Percentiles rank a stretch among this genome's conserved stretches.
These are phyloP conservation scores for Palythoa grandiflora DNA, from an alignment of 92 coral and sea anemone genomes.

Conservation along the genomic window DNA sequence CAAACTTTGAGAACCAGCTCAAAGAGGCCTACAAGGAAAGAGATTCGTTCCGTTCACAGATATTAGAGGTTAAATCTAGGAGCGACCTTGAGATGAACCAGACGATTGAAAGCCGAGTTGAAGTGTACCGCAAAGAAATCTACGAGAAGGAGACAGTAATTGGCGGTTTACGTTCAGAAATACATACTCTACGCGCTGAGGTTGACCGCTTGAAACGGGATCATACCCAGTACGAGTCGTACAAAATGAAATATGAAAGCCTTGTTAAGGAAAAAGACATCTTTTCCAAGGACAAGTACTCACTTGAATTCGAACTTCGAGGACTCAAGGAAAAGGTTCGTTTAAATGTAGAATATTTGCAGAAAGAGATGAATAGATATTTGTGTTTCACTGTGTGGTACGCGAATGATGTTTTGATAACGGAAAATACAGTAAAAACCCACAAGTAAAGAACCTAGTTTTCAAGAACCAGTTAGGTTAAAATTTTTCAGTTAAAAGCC, in stretches of 20 bases:
- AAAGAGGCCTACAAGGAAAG: slow-evolving; percentile 51
- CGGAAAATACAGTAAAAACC: too few species aligned
- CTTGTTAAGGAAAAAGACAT: slow-evolving; percentile 51
- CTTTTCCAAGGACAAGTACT: slow-evolving; percentile 27
- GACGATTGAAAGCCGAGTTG: slow-evolving; percentile 58
- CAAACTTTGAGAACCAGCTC: slow-evolving; percentile 35
- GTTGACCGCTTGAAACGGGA: slow-evolving; percentile 55
- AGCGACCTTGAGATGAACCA: slow-evolving; percentile 50
- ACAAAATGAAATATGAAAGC: slow-evolving; percentile 51
- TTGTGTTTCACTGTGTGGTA: too few species aligned
- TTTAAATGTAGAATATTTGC: not conserved
- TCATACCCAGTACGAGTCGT: slow-evolving; percentile 51
- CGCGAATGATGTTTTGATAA: too few species aligned
- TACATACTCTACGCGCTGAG: slow-evolving; percentile 29
- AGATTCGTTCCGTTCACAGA: slow-evolving; percentile 53
- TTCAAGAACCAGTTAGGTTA: too few species aligned
- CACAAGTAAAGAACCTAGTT: too few species aligned
- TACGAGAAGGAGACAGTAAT: slow-evolving; percentile 51
- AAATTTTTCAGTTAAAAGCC: too few species aligned
- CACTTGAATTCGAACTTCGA: slow-evolving; percentile 49
- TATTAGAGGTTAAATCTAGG: slow-evolving; percentile 54
- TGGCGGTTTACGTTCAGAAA: slow-evolving; percentile 51
- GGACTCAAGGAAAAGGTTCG: slow-evolving; percentile 54
- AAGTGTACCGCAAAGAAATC: slow-evolving; percentile 55
- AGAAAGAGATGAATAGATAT: too few species aligned